Evolutionary conservation across 1,140 invertebrate species (phyloP).

Genomic region (Drosophila rufa): DNA sequence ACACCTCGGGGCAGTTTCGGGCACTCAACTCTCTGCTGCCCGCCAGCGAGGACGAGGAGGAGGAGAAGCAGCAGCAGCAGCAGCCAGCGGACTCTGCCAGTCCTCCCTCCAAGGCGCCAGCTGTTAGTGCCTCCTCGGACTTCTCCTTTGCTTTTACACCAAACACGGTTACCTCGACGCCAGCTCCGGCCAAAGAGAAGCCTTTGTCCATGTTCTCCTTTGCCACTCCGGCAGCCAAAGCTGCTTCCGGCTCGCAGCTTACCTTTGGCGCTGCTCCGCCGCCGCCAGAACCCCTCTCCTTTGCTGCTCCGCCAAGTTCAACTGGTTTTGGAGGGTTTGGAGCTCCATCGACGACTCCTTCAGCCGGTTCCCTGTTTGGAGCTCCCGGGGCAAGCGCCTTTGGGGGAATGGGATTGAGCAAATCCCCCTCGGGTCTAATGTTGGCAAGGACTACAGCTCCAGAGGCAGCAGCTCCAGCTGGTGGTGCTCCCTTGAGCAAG

Average conservation of each 20-base stretch:
- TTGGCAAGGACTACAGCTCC: not conserved
- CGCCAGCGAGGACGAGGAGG: slow-evolving; percentile 6
- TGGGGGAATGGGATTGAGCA: slow-evolving; percentile 9
- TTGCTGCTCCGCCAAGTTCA: slow-evolving; percentile 28
- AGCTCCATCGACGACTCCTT: not conserved
- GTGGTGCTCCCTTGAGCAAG: slow-evolving; percentile 28
- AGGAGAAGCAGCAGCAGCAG: not conserved
- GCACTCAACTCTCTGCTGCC: slow-evolving; percentile 38
- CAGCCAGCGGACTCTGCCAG: not conserved
- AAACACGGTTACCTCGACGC: slow-evolving; percentile 69
- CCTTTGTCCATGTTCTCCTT: slow-evolving; percentile 60
- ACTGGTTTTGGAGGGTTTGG: slow-evolving; percentile 48
- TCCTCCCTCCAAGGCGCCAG: not conserved
- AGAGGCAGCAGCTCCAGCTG: not conserved
- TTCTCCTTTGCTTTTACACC: slow-evolving; percentile 69
- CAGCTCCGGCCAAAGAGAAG: slow-evolving; percentile 68
- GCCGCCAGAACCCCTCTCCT: slow-evolving; percentile 16
- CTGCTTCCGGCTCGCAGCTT: not conserved
- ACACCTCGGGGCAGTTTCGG: slow-evolving; percentile 84
- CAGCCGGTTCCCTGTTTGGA: slow-evolving; percentile 13
- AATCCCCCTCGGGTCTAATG: slow-evolving; percentile 1
- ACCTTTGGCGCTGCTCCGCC: slow-evolving; percentile 21
- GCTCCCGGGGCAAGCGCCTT: slow-evolving; percentile 3
- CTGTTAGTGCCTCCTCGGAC: slow-evolving; percentile 35
- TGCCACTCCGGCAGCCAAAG: slow-evolving; percentile 29